phyloP scores from a whole-genome alignment of 1,140 invertebrate species.

The Oscheius sp. region DNA sequence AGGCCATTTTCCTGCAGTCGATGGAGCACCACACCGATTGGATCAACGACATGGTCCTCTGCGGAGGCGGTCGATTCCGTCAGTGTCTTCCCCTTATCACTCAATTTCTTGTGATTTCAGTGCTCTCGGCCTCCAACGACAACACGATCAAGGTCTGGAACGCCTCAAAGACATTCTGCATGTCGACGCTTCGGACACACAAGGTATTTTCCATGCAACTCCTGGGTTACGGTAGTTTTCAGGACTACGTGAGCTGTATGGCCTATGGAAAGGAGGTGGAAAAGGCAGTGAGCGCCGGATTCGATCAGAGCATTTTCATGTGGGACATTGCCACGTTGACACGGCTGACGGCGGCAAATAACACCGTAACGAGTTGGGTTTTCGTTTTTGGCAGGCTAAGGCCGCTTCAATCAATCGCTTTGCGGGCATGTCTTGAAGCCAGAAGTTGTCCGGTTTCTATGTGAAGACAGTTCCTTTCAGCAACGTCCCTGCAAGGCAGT shows the following conservation, averaged over 20 bases:
- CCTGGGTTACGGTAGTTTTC: slow-evolving; percentile 21
- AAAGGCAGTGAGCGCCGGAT: slow-evolving; percentile 90
- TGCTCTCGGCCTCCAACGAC: slow-evolving; percentile 97
- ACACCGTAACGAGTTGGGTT: slow-evolving; percentile 86
- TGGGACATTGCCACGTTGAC: slow-evolving; percentile 98
- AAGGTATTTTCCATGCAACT: slow-evolving; percentile 67
- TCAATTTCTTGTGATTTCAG: slow-evolving; percentile 65
- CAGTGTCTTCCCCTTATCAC: slow-evolving; percentile 50
- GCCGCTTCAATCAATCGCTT: too few relatives aligned
- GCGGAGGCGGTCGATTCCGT: slow-evolving; percentile 91
- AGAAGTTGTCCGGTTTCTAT: too few relatives aligned
- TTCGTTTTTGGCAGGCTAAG: too few relatives aligned
- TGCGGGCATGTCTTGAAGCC: too few relatives aligned
- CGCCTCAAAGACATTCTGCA: slow-evolving; percentile 89
- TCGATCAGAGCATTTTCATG: slow-evolving; percentile 93
- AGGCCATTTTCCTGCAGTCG: slow-evolving; percentile 78
- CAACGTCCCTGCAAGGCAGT: slow-evolving; percentile 89
- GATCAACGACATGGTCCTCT: slow-evolving; percentile 98
- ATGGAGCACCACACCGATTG: slow-evolving; percentile 94
- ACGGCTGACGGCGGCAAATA: slow-evolving; percentile 93
- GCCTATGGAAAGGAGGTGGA: slow-evolving; percentile 98
- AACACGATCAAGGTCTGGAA: slow-evolving; percentile 99
- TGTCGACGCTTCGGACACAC: slow-evolving; percentile 93
- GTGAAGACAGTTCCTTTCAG: too few relatives aligned
- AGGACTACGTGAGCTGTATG: slow-evolving; percentile 93